Percentiles rank a stretch among this genome's conserved stretches.
Evolutionary conservation across 1,140 invertebrate genomes (phyloP).

Genomic region (Matsumurasca onukii): DNA sequence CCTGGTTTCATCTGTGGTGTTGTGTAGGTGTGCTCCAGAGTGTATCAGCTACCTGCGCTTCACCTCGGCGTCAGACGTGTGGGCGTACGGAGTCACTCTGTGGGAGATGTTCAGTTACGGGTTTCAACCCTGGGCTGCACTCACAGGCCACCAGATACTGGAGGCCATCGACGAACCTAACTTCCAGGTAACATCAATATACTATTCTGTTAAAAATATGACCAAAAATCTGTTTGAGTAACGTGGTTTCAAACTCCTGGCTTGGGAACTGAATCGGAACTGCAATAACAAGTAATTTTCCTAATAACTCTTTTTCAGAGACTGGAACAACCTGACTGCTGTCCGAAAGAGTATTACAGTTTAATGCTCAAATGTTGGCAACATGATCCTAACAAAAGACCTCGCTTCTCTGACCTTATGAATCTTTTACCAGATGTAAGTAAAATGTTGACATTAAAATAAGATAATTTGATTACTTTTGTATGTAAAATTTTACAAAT

Average conservation of each 20-base stretch:
- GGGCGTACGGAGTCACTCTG: slow-evolving; percentile 96
- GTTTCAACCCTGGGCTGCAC: slow-evolving; percentile 95
- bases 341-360: slow-evolving; percentile 90
- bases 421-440: slow-evolving; percentile 72
- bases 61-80: slow-evolving; percentile 94
- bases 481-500: too few relatives aligned
- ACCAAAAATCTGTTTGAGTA: too few relatives aligned
- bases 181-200: slow-evolving; percentile 59
- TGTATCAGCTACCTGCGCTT: slow-evolving; percentile 96
- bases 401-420: slow-evolving; percentile 87
- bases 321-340: slow-evolving; percentile 91
- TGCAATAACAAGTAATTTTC: too few relatives aligned
- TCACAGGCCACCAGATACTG: slow-evolving; percentile 93
- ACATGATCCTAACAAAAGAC: slow-evolving; percentile 85
- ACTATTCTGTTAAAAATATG: background rate
- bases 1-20: too few relatives aligned
- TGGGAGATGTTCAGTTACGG: slow-evolving; percentile 99
- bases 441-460: slow-evolving; percentile 31
- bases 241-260: background rate
- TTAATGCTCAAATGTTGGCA: slow-evolving; percentile 96
- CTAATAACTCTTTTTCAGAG: slow-evolving; percentile 61
- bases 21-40: slow-evolving; percentile 88
- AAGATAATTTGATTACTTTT: too few relatives aligned
- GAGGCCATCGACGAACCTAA: slow-evolving; percentile 95
- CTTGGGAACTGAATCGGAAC: background rate